Evolutionary conservation across 2,888 invertebrate species (phyloP).

Genomic region (Drymonia ruficornis): DNA sequence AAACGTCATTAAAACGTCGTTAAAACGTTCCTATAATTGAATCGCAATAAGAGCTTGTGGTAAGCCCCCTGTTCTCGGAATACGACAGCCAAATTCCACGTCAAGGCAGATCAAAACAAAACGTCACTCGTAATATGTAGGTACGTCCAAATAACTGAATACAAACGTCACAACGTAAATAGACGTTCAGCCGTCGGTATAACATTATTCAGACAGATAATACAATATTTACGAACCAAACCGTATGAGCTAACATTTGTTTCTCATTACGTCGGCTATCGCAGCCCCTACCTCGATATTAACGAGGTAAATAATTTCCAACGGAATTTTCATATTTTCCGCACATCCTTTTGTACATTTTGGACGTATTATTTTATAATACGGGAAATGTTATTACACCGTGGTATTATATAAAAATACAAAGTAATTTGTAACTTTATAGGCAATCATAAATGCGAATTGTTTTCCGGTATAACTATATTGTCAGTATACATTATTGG

Average conservation of each 20-base stretch:
- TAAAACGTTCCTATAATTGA: too few relatives aligned
- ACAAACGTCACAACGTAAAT: slow-evolving; percentile 20
- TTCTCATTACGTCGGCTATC: slow-evolving; percentile 53
- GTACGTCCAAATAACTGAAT: neutral
- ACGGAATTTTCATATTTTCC: slow-evolving; percentile 14
- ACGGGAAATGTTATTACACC: neutral
- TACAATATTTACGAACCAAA: slow-evolving; percentile 48
- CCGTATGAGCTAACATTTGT: slow-evolving; percentile 58
- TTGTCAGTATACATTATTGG: too few relatives aligned
- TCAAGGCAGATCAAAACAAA: neutral
- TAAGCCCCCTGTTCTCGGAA: neutral
- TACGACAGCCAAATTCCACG: neutral
- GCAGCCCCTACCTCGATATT: slow-evolving; percentile 30
- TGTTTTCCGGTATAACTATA: too few relatives aligned
- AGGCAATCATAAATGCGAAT: too few relatives aligned
- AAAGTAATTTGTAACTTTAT: neutral
- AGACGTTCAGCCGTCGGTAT: slow-evolving; percentile 24
- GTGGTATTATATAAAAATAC: neutral
- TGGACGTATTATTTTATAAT: slow-evolving; percentile 4
- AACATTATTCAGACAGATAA: slow-evolving; percentile 38
- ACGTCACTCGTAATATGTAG: neutral
- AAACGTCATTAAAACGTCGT: too few relatives aligned
- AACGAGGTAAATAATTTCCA: slow-evolving; percentile 32
- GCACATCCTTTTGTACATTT: slow-evolving; percentile 9
- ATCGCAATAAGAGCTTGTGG: too few relatives aligned